Evolutionary conservation across 2,888 invertebrate species (phyloP).

Genomic region (Octodonta nipae): DNA sequence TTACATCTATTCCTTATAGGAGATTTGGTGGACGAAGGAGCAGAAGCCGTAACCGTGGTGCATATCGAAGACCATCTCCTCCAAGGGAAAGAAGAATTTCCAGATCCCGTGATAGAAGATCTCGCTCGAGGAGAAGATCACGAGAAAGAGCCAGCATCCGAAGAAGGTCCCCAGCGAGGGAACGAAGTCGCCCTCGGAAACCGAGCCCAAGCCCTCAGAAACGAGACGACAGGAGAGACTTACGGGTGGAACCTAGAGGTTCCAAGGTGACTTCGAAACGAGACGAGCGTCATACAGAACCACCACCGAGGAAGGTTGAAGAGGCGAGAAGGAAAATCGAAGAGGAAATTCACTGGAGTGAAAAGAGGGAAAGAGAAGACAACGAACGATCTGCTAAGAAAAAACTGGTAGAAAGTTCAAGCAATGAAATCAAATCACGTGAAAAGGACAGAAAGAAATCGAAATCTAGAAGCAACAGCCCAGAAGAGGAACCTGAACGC

Average conservation of each 20-base stretch:
- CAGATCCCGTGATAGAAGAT: slow-evolving; percentile 32
- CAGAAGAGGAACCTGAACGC: slow-evolving; percentile 17
- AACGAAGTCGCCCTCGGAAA: slow-evolving; percentile 25
- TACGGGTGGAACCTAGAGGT: slow-evolving; percentile 30
- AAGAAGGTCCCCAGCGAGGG: slow-evolving; percentile 32
- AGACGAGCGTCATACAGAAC: slow-evolving; percentile 26
- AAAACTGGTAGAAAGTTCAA: slow-evolving; percentile 21
- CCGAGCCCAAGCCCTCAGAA: slow-evolving; percentile 30
- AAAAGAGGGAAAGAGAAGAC: slow-evolving; percentile 21
- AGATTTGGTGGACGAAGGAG: slow-evolving; percentile 23
- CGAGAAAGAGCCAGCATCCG: slow-evolving; percentile 27
- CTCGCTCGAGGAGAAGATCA: slow-evolving; percentile 30
- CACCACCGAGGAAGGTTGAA: slow-evolving; percentile 25
- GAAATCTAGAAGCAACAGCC: slow-evolving; percentile 31
- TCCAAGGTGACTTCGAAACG: slow-evolving; percentile 16
- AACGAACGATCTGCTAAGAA: slow-evolving; percentile 12
- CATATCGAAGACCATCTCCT: slow-evolving; percentile 24
- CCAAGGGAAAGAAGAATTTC: slow-evolving; percentile 23
- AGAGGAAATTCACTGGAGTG: slow-evolving; percentile 19
- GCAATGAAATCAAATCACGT: slow-evolving; percentile 16
- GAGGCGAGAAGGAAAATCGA: slow-evolving; percentile 24
- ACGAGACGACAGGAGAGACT: slow-evolving; percentile 23
- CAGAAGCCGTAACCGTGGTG: slow-evolving; percentile 30
- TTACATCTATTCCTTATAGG: too few relatives aligned
- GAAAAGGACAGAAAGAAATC: slow-evolving; percentile 28